Conservation (phyloP, 2,113 vertebrate genomes). For the Climacteris rufus region DNA sequence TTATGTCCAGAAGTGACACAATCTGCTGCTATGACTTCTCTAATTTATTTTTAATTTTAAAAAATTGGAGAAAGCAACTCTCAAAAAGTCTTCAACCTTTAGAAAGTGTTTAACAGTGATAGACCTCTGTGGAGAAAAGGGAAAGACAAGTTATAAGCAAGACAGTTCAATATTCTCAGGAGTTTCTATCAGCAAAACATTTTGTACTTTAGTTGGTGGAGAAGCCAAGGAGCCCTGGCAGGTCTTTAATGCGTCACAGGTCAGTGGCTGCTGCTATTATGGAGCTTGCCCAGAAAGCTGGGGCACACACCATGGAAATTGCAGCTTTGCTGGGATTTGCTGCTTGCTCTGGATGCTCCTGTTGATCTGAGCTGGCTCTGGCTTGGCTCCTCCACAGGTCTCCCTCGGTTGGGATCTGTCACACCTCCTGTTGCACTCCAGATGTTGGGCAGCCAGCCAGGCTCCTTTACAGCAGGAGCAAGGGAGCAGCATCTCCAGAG, state of each 20-base stretch:
- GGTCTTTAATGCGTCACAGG: background rate
- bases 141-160: background rate
- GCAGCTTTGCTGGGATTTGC: background rate
- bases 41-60: background rate
- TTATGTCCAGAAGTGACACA: background rate
- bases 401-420: background rate
- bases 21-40: background rate
- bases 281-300: background rate
- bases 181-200: background rate
- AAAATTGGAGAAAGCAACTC: background rate
- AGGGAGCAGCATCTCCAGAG: background rate
- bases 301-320: background rate
- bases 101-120: background rate
- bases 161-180: background rate
- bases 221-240: background rate
- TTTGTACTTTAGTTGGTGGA: background rate
- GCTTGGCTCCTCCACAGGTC: background rate
- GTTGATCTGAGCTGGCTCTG: background rate
- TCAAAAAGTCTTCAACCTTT: background rate
- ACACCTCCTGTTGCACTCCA: background rate
- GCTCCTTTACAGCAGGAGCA: background rate
- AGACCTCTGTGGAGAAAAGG: background rate
- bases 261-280: background rate
- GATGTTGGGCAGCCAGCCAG: slow-evolving; percentile 16
- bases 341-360: background rate